A percentile compares a stretch with the other conserved stretches of the same genome.
Conservation (phyloP, 2,113 vertebrate genomes). For the Pantherophis guttatus region DNA sequence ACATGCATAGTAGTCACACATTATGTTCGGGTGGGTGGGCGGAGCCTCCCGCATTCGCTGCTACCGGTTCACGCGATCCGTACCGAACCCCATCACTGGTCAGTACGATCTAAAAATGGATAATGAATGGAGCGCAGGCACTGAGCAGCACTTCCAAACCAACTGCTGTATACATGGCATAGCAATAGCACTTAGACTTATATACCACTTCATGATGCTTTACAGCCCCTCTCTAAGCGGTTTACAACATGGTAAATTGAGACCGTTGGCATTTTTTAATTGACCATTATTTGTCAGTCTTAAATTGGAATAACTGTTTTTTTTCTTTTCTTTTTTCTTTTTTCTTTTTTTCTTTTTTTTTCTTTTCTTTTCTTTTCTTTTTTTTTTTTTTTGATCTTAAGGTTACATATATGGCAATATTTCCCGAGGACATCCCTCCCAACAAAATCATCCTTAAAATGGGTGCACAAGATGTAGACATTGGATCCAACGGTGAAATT, state of each 20-base stretch:
- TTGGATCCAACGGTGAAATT: conserved; percentile 84
- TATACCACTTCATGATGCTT: too few species aligned
- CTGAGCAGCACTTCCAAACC: neutral
- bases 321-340: neutral
- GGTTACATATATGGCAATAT: conserved; percentile 79
- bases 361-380: neutral
- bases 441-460: conserved; percentile 84
- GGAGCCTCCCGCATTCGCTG: too few species aligned
- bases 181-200: too few species aligned
- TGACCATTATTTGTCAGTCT: neutral
- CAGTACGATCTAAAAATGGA: neutral
- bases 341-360: too few species aligned
- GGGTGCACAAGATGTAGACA: conserved; percentile 84
- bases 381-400: conserved; percentile 53
- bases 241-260: neutral
- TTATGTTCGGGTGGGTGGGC: too few species aligned
- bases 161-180: neutral
- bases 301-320: neutral
- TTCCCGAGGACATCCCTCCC: conserved; percentile 85
- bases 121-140: neutral
- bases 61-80: too few species aligned
- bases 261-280: neutral
- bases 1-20: too few species aligned
- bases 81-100: neutral
- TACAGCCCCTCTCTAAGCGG: too few species aligned